A percentile compares a stretch with the other conserved stretches of the same genome.
Conservation (phyloP, 2,888 invertebrate species). For the Drosophila atripex region DNA sequence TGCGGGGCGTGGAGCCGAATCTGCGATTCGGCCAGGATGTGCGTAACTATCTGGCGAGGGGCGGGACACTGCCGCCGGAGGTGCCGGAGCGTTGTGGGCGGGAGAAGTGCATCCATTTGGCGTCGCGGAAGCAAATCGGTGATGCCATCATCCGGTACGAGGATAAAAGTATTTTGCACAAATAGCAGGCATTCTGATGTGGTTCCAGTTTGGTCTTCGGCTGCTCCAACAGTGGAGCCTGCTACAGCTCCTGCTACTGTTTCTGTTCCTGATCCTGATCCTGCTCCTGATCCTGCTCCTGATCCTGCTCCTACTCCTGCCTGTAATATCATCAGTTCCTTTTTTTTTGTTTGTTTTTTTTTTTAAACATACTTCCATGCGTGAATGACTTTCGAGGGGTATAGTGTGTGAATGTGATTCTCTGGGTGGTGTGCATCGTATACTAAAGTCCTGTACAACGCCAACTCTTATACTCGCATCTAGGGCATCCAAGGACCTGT, state of each 20-base stretch:
- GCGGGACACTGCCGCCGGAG: constrained; percentile 57
- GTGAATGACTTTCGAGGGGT: constrained; percentile 3
- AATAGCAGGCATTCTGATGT: constrained; percentile 53
- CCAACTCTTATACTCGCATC: constrained; percentile 31
- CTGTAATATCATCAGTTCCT: constrained; percentile 65
- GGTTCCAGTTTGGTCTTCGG: constrained; percentile 3
- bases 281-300: neutral
- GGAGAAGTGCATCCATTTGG: constrained; percentile 85
- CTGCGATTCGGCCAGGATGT: constrained; percentile 86
- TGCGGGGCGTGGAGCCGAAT: constrained; percentile 92
- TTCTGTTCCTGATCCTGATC: neutral
- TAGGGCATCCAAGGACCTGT: constrained; percentile 19
- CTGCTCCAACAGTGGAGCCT: neutral
- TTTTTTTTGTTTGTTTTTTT: constrained; percentile 48
- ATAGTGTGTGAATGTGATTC: constrained; percentile 4
- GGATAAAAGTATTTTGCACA: constrained; percentile 82
- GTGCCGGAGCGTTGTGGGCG: constrained; percentile 55
- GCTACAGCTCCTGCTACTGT: neutral
- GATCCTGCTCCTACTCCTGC: constrained; percentile 25
- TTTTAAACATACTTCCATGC: constrained; percentile 33
- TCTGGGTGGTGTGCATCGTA: constrained; percentile 18
- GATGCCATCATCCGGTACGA: constrained; percentile 84
- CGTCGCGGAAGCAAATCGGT: constrained; percentile 84
- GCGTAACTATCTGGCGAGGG: constrained; percentile 72
- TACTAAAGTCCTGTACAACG: neutral